Base-by-base conservation (phyloP, 2,113 vertebrate species). In the Planiliza haematocheilus region DNA sequence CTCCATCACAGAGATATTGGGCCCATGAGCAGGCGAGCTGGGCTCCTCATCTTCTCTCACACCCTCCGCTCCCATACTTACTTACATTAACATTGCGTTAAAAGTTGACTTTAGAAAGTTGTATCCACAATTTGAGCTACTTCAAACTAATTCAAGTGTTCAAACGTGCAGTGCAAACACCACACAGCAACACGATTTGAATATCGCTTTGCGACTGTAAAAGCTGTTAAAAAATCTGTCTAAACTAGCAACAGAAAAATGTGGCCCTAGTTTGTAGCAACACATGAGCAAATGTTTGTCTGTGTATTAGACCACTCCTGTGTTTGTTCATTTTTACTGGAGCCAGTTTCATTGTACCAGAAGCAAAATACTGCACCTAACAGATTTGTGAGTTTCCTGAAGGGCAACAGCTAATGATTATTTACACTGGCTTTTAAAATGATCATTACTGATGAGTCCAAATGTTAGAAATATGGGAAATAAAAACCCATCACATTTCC, bases 1-100 rank as follows among this genome's bases (percentile, higher is more conserved):
- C 89, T 93, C 89, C 61, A 81, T 89, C 43, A 52, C 77, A 76
- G 73, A 78, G 84, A 81, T 83, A 79, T 66, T 48, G 34, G 79
- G 69, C 84, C 76, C 71, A 74, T 80, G 74, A 75, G 70, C 63
- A 80, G 62, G 72, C 57, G 70, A 62, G 75, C 50, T 58, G 49
- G 50, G 65, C 67, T 83, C 80, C 81, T 89, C 77, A 86, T 84
- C 66, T 79, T 81, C 75, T 86, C 71, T 89, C 84, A 76, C 79
- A 86, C 20, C 74, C 59, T 84, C 57, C 68, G 8, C 48, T 73
- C 37, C 77, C 55, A 57, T 52, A 10, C 56, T 66, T 43, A 74
- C 70, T 49, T 24, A 58, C 64, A 62, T 64, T 69, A 48, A 70
- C 43, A 59, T 60, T 41, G 62, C 37, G 38, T 64, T 24, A 34